Conservation (phyloP, 53 echinoderm and acorn worm genomes). For the Antedon mediterranea region DNA sequence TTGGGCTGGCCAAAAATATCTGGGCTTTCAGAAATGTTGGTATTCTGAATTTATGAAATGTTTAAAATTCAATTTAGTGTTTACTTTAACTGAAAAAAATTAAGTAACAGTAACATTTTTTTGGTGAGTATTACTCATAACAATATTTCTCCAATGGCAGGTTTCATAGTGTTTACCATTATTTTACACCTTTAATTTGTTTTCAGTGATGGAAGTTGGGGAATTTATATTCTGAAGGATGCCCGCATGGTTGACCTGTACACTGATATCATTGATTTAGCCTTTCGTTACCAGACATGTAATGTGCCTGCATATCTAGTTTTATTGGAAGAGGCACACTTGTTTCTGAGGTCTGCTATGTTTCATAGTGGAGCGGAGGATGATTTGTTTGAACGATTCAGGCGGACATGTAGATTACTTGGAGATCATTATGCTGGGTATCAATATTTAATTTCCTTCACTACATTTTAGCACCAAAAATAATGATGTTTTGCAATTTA, state of each 20-base stretch:
- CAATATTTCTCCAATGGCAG: too few relatives aligned
- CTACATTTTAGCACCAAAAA: too few relatives aligned
- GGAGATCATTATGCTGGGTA: not conserved
- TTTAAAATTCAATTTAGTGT: too few relatives aligned
- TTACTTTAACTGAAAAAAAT: too few relatives aligned
- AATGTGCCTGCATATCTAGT: slow-evolving; percentile 21
- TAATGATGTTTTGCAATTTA: too few relatives aligned
- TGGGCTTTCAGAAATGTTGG: too few relatives aligned
- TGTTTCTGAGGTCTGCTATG: slow-evolving; percentile 22
- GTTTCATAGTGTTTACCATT: too few relatives aligned
- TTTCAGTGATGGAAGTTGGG: not conserved
- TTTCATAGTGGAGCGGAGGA: not conserved
- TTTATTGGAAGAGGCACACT: slow-evolving; percentile 23
- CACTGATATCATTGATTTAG: slow-evolving; percentile 18
- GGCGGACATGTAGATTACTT: not conserved
- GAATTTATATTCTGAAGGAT: slow-evolving; percentile 17
- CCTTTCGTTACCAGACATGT: slow-evolving; percentile 19
- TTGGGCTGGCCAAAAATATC: too few relatives aligned
- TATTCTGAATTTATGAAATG: too few relatives aligned
- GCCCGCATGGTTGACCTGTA: slow-evolving; percentile 8
- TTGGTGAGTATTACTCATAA: too few relatives aligned
- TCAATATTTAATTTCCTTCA: not conserved
- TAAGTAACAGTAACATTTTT: too few relatives aligned
- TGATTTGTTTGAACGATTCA: not conserved
- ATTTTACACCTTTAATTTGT: not conserved